phyloP scores from a whole-genome alignment of 2,113 vertebrate genomes.

The Petaurus breviceps region DNA sequence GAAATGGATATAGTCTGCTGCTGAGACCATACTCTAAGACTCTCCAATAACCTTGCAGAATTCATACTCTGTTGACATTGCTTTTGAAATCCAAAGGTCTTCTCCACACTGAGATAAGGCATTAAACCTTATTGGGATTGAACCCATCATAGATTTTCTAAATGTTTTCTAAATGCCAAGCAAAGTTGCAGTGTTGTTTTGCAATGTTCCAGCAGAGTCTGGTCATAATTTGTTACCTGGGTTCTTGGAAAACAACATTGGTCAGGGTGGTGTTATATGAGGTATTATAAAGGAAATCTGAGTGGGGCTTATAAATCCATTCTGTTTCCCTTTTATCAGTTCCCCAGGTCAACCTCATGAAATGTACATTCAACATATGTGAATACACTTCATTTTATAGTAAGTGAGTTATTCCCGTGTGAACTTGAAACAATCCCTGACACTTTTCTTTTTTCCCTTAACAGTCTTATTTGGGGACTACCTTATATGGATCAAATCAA shows the following conservation, averaged over 20 bases:
- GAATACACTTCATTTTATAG: not conserved
- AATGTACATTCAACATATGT: slow-evolving; percentile 53
- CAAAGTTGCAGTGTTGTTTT: not conserved
- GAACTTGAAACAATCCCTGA: not conserved
- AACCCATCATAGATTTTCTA: not conserved
- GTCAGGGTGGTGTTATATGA: not conserved
- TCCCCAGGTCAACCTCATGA: slow-evolving; percentile 28
- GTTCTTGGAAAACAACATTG: not conserved
- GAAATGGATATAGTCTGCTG: not conserved
- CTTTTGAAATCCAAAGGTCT: not conserved
- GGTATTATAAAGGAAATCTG: not conserved
- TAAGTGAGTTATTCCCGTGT: slow-evolving; percentile 8
- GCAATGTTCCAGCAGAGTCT: not conserved
- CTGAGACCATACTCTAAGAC: not conserved
- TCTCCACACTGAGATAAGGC: not conserved
- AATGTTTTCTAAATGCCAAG: not conserved
- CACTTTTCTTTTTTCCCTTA: slow-evolving; percentile 34
- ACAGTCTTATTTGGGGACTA: not conserved
- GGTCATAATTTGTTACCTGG: not conserved
- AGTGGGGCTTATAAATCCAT: slow-evolving; percentile 39
- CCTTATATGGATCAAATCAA: not conserved
- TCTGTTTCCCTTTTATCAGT: slow-evolving; percentile 22
- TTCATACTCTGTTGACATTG: not conserved
- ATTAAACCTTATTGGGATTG: not conserved
- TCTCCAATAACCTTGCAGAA: not conserved